Evolutionary conservation across 1,140 invertebrate species (phyloP), one percentile per base, ranked within the genome.

Genomic region (Pseudomyrmex cubaensis): DNA sequence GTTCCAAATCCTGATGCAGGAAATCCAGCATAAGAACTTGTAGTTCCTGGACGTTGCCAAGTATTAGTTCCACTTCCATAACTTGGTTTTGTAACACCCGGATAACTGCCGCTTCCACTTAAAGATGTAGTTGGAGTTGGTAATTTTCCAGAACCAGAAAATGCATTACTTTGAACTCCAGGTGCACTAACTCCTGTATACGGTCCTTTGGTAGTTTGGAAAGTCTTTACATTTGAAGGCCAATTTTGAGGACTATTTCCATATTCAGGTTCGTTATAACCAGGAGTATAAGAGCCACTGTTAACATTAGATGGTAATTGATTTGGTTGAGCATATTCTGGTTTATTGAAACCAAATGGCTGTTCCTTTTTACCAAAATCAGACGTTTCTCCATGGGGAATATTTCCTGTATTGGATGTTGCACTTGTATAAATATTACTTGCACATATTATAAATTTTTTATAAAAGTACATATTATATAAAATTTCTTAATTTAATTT

Each of bases 271-370:
- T 61, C 17, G 8, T 59, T 22, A 15, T 70, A 61, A 61, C 25
- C 48, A 48, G 59, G 22, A 50, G n/a, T 25, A 52, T 52, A 62
- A 62, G 44, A 44, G 2, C 13, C n/a, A 17, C 46, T 50, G n/a
- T 13, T n/a, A 46, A 8, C 35, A n/a, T 25, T 82, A 4, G 57
- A 35, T 8, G 8, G 13, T 63, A 7, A 12, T 59, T 75, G 69
- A 59, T 48, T 15, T 63, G n/a, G 25, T 44, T 59, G 63, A 15
- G 17, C 70, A 3, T 13, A 17, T 59, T 2, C 13, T 67, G 64
- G 66, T 13, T 80, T 78, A 13, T 74, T 13, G 13, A 48, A 15
- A 22, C n/a, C 56, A 54, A 56, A 77, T 54, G 74, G 74, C 13
- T 66, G 46, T 54, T 67, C 54, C 22, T 50, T 72, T 7, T 57